A percentile compares a stretch with the other conserved stretches of the same genome.
phyloP scores from a whole-genome alignment of 2,113 vertebrate species.

The Sceloporus undulatus region DNA sequence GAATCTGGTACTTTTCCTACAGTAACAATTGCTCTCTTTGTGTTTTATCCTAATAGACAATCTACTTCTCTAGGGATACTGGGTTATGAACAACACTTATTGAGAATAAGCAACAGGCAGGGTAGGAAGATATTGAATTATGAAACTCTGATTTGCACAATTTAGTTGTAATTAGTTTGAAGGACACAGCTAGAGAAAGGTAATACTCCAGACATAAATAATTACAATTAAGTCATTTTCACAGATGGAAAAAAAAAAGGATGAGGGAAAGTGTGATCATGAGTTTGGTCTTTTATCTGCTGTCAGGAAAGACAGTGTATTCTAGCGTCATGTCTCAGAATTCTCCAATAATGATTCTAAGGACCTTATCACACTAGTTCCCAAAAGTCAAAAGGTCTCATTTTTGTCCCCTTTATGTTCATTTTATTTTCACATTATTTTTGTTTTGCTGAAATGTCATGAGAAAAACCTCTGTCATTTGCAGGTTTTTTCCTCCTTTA shows the following conservation, averaged over 20 bases:
- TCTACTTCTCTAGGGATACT: not conserved
- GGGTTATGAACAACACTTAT: not conserved
- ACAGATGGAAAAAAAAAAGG: not conserved
- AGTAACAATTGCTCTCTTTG: not conserved
- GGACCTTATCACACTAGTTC: too few species aligned
- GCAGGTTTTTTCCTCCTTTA: too few species aligned
- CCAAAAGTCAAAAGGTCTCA: too few species aligned
- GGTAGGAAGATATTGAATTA: not conserved
- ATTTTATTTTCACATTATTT: too few species aligned
- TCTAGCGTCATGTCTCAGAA: not conserved
- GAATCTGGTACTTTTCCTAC: not conserved
- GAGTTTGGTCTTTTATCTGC: not conserved
- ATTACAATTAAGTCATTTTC: not conserved
- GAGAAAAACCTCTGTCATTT: too few species aligned
- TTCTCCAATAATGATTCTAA: not conserved
- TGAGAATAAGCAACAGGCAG: not conserved
- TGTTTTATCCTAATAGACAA: not conserved
- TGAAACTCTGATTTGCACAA: not conserved
- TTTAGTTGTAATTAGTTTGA: conserved; percentile 1
- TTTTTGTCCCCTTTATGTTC: too few species aligned
- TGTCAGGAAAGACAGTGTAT: not conserved
- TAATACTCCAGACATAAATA: not conserved
- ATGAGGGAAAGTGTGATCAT: not conserved
- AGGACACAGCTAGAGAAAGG: not conserved
- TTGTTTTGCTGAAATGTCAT: too few species aligned